Evolutionary conservation across 2,113 vertebrate genomes (phyloP), one percentile per base, ranked within the genome.

Genomic region (Tragulus kanchil): DNA sequence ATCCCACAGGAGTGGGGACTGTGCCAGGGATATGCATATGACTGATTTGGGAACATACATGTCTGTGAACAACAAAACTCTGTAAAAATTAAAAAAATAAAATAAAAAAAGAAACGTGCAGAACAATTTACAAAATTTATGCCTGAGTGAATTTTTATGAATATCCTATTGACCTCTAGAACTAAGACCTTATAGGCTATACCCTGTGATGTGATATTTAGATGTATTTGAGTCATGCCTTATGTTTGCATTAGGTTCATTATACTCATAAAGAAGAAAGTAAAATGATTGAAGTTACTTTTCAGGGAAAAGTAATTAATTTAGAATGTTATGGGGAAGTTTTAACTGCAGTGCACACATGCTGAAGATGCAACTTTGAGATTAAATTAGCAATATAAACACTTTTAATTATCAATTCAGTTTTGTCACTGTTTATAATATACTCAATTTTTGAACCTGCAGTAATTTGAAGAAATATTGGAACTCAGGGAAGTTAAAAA

Each of bases 171-270:
- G 78, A 64, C 61, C 36, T 94, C 59, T 19, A 54, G 56, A 73
- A 73, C 25, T 82, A 75, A 79, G 31, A 62, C 25, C 50, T 62
- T 48, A 50, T 25, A 52, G 45, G 8, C 36, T 42, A 59, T 77
- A 50, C 86, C 7, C n/a, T 94, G 7, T 62, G 56, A 65, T 64
- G 16, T 11, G 10, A 67, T 48, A 28, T 83, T 90, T 65, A 31
- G 13, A 64, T 83, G 1, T n/a, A 67, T 90, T 86, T 85, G 31
- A 62, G 54, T 15, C 31, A 59, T 58, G 17, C 0, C 6, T 92
- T 86, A 82, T 58, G 12, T 42, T 90, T 96, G 50, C 21, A 90
- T 71, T 94, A 92, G 67, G 64, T 89, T 95, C 19, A 69, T 61
- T 17, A 54, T 21, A 6, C 64, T 64, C 5, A 8, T 79, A 52